Base-by-base conservation (phyloP, 2,888 invertebrate genomes). In the Eledone cirrhosa region DNA sequence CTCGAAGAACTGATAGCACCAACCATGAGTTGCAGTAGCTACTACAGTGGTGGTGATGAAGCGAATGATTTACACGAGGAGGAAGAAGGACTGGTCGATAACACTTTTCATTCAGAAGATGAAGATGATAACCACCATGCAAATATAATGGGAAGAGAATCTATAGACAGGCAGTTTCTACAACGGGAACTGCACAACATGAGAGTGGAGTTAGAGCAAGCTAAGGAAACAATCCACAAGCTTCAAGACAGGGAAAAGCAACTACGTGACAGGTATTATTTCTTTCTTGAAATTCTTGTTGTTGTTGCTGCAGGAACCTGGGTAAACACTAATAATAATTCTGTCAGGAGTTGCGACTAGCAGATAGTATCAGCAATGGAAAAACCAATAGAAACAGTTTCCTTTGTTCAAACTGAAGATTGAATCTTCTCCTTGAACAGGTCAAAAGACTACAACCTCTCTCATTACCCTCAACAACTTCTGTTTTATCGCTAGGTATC, bases 181-280 rank as follows among this genome's bases (percentile, higher is more conserved):
- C 48, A 86, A 53, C 80, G 82, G 75, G 92, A 92, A 84, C 86
- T 92, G 67, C 91, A 91, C 79, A 84, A 87, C 8, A 88, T 92
- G 16, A 87, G 90, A 78, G 86, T 87, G 24, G 92, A 92, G 82
- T 86, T 93, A 48, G 89, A 90, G 59, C 89, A 90, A 77, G 90
- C 92, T 22, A 89, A 90, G 80, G 89, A 91, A 72, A 87, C 89
- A 13, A 87, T 92, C 7, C 82, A 84, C 77, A 86, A 85, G 77
- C 81, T 91, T 78, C 91, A 92, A 87, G 90, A 92, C 77, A 85
- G 90, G 81, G 91, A 92, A 87, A 88, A 90, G 81, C 86, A 89
- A 78, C 87, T 91, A 63, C 88, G 89, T 81, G 90, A 91, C 78
- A 91, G 91, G 91, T 90, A 85, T 65, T 80, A 11, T 11, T 3